These are phyloP conservation scores for Bellardia pandia DNA, from an alignment of 2,888 invertebrate species.

Conservation along the genomic window DNA sequence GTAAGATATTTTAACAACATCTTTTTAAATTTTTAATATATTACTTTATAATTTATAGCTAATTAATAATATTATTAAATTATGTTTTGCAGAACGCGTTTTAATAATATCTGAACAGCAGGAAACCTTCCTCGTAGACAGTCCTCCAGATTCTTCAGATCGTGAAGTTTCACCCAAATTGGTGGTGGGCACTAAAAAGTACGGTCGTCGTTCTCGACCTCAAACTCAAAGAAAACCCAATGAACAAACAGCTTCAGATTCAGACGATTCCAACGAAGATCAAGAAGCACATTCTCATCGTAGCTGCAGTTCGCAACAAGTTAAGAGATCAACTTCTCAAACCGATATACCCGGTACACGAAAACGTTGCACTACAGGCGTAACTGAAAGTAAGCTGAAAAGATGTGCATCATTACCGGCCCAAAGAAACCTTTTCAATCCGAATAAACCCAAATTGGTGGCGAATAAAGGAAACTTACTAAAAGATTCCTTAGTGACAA, in stretches of 20 bases:
- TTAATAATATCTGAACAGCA: slow-evolving; percentile 79
- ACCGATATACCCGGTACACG: slow-evolving; percentile 85
- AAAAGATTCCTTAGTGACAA: slow-evolving; percentile 64
- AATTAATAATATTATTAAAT: neutral
- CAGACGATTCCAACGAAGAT: slow-evolving; percentile 82
- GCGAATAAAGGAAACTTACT: slow-evolving; percentile 73
- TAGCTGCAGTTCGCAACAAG: slow-evolving; percentile 77
- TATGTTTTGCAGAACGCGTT: slow-evolving; percentile 78
- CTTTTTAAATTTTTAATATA: too few species aligned
- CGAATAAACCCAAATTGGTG: slow-evolving; percentile 69
- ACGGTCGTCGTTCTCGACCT: slow-evolving; percentile 89
- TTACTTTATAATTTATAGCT: slow-evolving; percentile 7
- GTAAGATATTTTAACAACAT: slow-evolving; percentile 73
- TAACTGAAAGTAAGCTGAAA: slow-evolving; percentile 85
- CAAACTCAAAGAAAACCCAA: slow-evolving; percentile 82
- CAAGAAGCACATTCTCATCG: slow-evolving; percentile 78
- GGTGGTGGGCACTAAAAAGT: slow-evolving; percentile 90
- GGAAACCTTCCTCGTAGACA: slow-evolving; percentile 75
- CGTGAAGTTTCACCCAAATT: slow-evolving; percentile 90
- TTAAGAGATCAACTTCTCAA: slow-evolving; percentile 86
- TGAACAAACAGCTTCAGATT: slow-evolving; percentile 82
- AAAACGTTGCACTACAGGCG: slow-evolving; percentile 78
- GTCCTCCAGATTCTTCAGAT: slow-evolving; percentile 86
- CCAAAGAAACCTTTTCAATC: slow-evolving; percentile 75
- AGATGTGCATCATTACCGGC: slow-evolving; percentile 86